These are phyloP conservation scores for Sycophaga agraensis DNA, from an alignment of 1,140 invertebrate genomes.

Conservation along the genomic window DNA sequence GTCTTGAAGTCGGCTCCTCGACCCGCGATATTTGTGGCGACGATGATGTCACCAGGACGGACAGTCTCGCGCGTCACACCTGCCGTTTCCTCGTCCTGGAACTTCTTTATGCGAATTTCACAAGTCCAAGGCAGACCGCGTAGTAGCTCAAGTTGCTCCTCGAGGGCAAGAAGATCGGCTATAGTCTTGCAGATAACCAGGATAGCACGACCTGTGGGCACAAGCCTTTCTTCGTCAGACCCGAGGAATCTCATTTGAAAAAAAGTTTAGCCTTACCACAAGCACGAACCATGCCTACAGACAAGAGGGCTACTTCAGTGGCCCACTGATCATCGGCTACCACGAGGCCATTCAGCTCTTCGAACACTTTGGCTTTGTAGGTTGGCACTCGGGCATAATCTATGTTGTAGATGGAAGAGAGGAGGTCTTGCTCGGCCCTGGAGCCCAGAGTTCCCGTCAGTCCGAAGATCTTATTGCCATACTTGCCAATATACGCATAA, in stretches of 20 bases:
- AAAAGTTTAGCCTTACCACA: conserved; percentile 15
- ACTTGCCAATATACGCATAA: conserved; percentile 46
- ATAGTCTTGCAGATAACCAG: conserved; percentile 44
- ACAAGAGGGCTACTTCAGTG: conserved; percentile 9
- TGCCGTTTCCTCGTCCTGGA: conserved; percentile 20
- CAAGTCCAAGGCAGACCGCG: conserved; percentile 5
- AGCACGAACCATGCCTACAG: conserved; percentile 3
- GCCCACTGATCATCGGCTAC: conserved; percentile 22
- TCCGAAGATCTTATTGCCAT: conserved; percentile 42
- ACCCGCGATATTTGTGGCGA: conserved; percentile 53
- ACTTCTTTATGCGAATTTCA: conserved; percentile 24
- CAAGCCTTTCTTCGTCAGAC: too few relatives aligned
- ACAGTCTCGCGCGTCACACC: conserved; percentile 19
- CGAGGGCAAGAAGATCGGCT: conserved; percentile 11
- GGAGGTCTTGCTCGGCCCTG: conserved; percentile 34
- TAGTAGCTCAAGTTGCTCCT: conserved; percentile 32
- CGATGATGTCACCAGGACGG: conserved; percentile 35
- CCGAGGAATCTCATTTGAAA: neutral
- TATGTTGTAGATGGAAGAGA: conserved; percentile 37
- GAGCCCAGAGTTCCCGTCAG: conserved; percentile 49
- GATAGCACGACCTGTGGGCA: conserved; percentile 25
- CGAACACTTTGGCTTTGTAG: conserved; percentile 34
- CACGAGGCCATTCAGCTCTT: conserved; percentile 20
- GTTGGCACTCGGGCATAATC: conserved; percentile 42
- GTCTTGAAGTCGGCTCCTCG: conserved; percentile 51